Percentiles rank a stretch among this genome's conserved stretches.
Conservation (phyloP, 2,797 vertebrate genomes). For the Acrossocheilus fasciatus region DNA sequence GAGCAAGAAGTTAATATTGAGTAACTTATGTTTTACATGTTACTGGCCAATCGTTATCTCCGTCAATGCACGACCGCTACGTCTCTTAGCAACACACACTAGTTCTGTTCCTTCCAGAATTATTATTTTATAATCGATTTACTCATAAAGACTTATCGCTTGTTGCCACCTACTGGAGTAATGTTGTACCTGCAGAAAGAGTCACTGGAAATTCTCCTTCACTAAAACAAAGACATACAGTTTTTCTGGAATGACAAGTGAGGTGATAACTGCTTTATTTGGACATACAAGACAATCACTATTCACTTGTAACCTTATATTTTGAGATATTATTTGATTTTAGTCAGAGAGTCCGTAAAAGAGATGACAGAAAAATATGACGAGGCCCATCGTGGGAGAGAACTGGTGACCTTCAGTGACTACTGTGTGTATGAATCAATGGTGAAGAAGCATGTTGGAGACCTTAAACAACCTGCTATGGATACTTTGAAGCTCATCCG, state of each 20-base stretch:
- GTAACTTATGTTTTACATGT: background rate
- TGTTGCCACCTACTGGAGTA: background rate
- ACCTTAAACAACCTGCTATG: constrained; percentile 49
- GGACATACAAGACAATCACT: background rate
- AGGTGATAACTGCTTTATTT: background rate
- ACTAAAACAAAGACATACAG: background rate
- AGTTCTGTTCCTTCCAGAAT: background rate
- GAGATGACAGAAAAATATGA: constrained; percentile 56
- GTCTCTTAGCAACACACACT: background rate
- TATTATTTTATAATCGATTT: background rate
- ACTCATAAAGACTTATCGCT: background rate
- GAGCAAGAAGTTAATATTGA: background rate
- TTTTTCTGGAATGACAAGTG: background rate
- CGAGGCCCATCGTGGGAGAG: constrained; percentile 54
- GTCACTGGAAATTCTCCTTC: background rate
- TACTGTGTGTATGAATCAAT: constrained; percentile 54
- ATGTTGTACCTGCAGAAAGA: background rate
- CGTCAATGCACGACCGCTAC: background rate
- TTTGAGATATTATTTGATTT: background rate
- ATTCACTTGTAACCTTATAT: background rate
- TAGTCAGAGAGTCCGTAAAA: constrained; percentile 47
- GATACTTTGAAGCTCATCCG: constrained; percentile 45
- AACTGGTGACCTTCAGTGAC: constrained; percentile 63
- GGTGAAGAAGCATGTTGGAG: constrained; percentile 54
- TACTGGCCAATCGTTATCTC: background rate